These are phyloP conservation scores for Philypnodon macrostomus DNA, from an alignment of 2,797 vertebrate genomes.

Conservation along the genomic window DNA sequence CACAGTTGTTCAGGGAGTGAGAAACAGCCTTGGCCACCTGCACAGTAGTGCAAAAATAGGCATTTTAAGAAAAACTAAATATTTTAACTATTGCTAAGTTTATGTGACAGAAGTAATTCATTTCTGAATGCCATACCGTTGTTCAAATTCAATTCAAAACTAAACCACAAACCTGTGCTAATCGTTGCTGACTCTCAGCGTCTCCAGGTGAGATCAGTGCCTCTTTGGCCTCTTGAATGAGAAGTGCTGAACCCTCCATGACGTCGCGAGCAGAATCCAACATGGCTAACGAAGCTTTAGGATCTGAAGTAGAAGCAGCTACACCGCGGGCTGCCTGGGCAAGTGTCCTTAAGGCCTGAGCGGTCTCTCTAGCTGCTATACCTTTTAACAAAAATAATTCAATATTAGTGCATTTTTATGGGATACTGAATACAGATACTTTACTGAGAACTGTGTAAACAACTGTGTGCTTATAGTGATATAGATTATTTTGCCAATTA, in stretches of 20 bases:
- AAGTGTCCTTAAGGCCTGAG: slow-evolving; percentile 92
- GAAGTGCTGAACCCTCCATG: slow-evolving; percentile 95
- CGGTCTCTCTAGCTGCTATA: slow-evolving; percentile 94
- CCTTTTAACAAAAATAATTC: slow-evolving; percentile 69
- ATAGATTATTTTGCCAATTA: too few species aligned
- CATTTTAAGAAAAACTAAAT: neutral
- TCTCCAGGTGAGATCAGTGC: slow-evolving; percentile 89
- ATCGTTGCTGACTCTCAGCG: slow-evolving; percentile 92
- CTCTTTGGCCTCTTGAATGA: slow-evolving; percentile 95
- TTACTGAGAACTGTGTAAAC: too few species aligned
- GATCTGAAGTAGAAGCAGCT: slow-evolving; percentile 87
- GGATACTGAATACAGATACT: too few species aligned
- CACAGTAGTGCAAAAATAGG: slow-evolving; percentile 12
- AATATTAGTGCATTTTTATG: too few species aligned
- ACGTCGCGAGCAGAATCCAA: slow-evolving; percentile 93
- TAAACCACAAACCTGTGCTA: slow-evolving; percentile 86
- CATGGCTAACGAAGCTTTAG: slow-evolving; percentile 87
- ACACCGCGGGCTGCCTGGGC: slow-evolving; percentile 94
- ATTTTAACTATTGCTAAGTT: neutral
- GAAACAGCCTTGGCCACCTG: slow-evolving; percentile 98
- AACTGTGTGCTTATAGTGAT: too few species aligned
- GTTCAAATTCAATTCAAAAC: too few species aligned
- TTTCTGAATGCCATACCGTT: too few species aligned
- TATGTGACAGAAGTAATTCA: too few species aligned
- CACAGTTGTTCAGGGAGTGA: slow-evolving; percentile 96